Evolutionary conservation across 2,888 invertebrate species (phyloP).

Genomic region (Nemotelus pantherinus): DNA sequence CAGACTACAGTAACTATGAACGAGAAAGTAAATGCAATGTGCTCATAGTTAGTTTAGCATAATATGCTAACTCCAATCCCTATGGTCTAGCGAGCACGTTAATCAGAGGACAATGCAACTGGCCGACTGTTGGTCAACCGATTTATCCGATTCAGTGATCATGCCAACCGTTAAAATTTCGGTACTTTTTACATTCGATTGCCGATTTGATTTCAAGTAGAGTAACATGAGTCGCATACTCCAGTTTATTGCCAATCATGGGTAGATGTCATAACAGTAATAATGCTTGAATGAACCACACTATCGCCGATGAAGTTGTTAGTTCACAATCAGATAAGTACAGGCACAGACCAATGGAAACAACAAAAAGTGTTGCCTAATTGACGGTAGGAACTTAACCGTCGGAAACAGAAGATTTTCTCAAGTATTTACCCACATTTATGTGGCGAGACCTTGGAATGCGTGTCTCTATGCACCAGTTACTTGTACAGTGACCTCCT

Average conservation of each 20-base stretch:
- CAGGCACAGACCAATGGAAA: neutral
- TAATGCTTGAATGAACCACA: neutral
- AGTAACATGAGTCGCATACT: neutral
- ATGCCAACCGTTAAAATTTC: neutral
- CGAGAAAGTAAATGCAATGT: no score
- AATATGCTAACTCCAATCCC: neutral
- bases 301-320: no score
- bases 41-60: no score
- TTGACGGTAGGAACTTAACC: neutral
- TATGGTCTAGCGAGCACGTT: constrained; percentile 23
- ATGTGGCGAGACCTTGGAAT: constrained; percentile 12
- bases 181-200: neutral
- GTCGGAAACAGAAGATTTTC: neutral
- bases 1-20: no score
- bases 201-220: neutral
- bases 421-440: neutral
- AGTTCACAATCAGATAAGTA: no score
- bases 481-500: constrained; percentile 2
- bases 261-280: neutral
- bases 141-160: constrained; percentile 12
- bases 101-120: constrained; percentile 17
- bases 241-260: neutral
- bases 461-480: no score
- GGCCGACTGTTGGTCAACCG: constrained; percentile 20
- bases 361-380: neutral